Percentiles rank a stretch among this genome's conserved stretches.
Conservation (phyloP, 2,797 vertebrate species). For the Fundulus diaphanus region DNA sequence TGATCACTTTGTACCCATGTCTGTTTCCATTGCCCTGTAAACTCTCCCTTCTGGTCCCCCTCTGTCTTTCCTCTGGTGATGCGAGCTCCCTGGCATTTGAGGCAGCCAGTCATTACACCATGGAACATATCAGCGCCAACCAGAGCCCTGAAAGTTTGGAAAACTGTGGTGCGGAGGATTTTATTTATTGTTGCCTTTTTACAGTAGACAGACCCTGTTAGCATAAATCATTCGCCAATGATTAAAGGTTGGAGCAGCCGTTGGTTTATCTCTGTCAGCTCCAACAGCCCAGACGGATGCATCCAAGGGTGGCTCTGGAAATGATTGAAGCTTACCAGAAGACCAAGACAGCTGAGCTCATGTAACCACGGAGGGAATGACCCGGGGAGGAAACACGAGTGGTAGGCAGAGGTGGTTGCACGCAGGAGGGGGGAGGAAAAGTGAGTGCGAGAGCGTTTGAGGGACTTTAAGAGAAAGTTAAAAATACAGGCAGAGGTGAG, state of each 20-base stretch:
- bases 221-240: slow-evolving; percentile 34
- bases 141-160: slow-evolving; percentile 50
- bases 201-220: slow-evolving; percentile 30
- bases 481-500: slow-evolving; percentile 61
- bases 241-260: slow-evolving; percentile 26
- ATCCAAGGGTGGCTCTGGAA: slow-evolving; percentile 49
- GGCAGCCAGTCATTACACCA: slow-evolving; percentile 78
- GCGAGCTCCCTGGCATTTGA: slow-evolving; percentile 78
- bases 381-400: slow-evolving; percentile 23
- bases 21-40: slow-evolving; percentile 26
- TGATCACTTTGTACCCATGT: slow-evolving; percentile 16
- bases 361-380: slow-evolving; percentile 31
- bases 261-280: slow-evolving; percentile 20
- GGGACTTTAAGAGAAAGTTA: slow-evolving; percentile 55
- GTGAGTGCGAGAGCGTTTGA: slow-evolving; percentile 32
- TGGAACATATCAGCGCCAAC: slow-evolving; percentile 73
- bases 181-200: slow-evolving; percentile 58
- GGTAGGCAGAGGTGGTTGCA: slow-evolving; percentile 48
- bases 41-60: slow-evolving; percentile 18
- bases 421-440: slow-evolving; percentile 38
- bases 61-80: slow-evolving; percentile 53
- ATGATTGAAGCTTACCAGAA: slow-evolving; percentile 32
- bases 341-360: slow-evolving; percentile 31
- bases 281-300: slow-evolving; percentile 26
- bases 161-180: slow-evolving; percentile 47